phyloP scores from a whole-genome alignment of 2,113 vertebrate genomes.

The Abramis brama region DNA sequence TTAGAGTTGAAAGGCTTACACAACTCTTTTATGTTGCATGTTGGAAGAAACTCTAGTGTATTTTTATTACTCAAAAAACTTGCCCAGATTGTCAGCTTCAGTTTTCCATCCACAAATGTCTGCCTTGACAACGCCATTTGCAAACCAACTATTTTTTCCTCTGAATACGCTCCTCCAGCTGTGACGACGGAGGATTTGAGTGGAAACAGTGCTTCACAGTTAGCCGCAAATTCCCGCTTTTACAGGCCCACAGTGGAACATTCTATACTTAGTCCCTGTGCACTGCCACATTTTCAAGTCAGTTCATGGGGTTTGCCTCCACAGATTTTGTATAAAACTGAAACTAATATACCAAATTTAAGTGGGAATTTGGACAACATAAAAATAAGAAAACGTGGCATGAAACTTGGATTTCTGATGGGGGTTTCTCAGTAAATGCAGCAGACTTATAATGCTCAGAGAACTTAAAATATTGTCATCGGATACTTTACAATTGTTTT shows the following conservation, averaged over 20 bases:
- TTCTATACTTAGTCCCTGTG: constrained; percentile 47
- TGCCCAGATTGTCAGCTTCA: background rate
- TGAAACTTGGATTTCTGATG: too few species aligned
- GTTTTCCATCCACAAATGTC: constrained; percentile 29
- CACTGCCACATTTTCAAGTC: constrained; percentile 8
- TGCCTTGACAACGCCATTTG: background rate
- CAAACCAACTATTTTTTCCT: background rate
- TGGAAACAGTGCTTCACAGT: constrained; percentile 53
- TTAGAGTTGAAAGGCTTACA: too few species aligned
- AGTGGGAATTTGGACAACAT: background rate
- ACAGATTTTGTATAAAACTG: constrained; percentile 1
- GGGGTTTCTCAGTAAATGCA: too few species aligned
- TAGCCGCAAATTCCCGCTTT: constrained; percentile 52
- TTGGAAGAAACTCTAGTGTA: background rate
- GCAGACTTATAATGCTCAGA: too few species aligned
- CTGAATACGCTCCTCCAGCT: background rate
- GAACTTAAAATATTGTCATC: too few species aligned
- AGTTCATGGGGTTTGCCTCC: constrained; percentile 16
- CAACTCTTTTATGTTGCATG: background rate
- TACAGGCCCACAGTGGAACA: constrained; percentile 55
- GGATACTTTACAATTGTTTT: background rate
- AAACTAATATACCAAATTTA: background rate
- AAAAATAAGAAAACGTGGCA: background rate
- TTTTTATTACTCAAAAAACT: background rate
- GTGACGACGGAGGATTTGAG: constrained; percentile 27